phyloP scores from a whole-genome alignment of 2,888 invertebrate genomes.

The Nineta flava region DNA sequence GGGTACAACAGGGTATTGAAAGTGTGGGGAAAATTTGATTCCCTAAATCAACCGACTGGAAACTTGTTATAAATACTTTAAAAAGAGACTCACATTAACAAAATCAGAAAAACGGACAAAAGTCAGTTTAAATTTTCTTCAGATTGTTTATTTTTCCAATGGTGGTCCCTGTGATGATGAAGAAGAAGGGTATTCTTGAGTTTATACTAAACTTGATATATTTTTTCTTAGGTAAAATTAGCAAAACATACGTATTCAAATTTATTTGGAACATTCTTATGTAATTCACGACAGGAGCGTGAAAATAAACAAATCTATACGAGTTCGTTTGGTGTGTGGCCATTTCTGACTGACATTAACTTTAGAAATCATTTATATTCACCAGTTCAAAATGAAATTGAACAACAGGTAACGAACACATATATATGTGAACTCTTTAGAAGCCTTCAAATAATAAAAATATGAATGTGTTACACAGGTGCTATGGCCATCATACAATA shows the following conservation, averaged over 20 bases:
- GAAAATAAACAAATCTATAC: constrained; percentile 43
- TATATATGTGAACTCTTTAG: constrained; percentile 9
- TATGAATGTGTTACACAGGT: constrained; percentile 34
- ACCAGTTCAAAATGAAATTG: constrained; percentile 15
- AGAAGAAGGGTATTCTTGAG: too few species aligned
- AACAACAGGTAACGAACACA: not conserved
- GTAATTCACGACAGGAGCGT: constrained; percentile 69
- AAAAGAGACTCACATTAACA: too few species aligned
- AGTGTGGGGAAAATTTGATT: too few species aligned
- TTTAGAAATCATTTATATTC: constrained; percentile 79
- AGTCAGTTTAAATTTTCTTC: too few species aligned
- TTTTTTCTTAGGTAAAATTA: constrained; percentile 71
- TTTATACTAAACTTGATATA: too few species aligned
- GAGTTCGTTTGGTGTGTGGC: constrained; percentile 75
- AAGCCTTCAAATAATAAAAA: not conserved
- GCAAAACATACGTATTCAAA: constrained; percentile 92
- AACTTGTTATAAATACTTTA: too few species aligned
- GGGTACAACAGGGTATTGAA: too few species aligned
- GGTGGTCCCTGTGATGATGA: too few species aligned
- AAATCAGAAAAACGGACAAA: too few species aligned
- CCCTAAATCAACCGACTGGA: too few species aligned
- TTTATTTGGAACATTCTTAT: constrained; percentile 92
- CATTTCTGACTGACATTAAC: constrained; percentile 57
- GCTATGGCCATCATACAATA: constrained; percentile 72
- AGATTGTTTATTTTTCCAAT: too few species aligned